Evolutionary conservation across 2,113 vertebrate species (phyloP).

Genomic region (Galemys pyrenaicus): DNA sequence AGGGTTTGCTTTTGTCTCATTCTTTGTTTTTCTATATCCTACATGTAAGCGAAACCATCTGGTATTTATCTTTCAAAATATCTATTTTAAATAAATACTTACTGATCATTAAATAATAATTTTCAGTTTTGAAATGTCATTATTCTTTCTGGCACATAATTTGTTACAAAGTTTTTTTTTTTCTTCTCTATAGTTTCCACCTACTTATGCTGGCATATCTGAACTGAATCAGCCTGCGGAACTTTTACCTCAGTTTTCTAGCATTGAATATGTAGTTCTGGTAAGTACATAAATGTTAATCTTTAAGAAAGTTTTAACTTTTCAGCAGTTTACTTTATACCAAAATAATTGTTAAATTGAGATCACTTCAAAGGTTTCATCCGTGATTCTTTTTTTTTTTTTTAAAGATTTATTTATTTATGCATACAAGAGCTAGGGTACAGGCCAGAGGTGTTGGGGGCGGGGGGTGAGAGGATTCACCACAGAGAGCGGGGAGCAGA

Average conservation of each 20-base stretch:
- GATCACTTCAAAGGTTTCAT: constrained; percentile 10
- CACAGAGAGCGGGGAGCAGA: too few relatives aligned
- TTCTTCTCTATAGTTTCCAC: constrained; percentile 91
- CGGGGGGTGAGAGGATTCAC: too few relatives aligned
- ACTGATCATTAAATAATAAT: constrained; percentile 23
- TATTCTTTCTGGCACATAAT: constrained; percentile 54
- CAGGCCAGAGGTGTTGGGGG: too few relatives aligned
- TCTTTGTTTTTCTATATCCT: too few relatives aligned
- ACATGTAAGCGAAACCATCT: too few relatives aligned
- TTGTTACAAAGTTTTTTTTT: constrained; percentile 49
- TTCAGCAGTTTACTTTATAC: not conserved
- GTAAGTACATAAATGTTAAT: constrained; percentile 82
- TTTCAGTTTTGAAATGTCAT: constrained; percentile 53
- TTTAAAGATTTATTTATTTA: too few relatives aligned
- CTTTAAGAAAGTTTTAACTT: constrained; percentile 61
- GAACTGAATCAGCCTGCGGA: constrained; percentile 98
- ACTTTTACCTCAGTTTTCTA: constrained; percentile 97
- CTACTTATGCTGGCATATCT: constrained; percentile 97
- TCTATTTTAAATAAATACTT: not conserved
- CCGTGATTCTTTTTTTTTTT: constrained; percentile 39
- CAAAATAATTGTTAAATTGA: constrained; percentile 37
- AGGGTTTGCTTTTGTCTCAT: too few relatives aligned
- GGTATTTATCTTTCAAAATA: not conserved
- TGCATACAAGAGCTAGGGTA: too few relatives aligned
- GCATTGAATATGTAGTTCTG: constrained; percentile 99